A percentile compares a stretch with the other conserved stretches of the same genome.
phyloP scores from a whole-genome alignment of 1,140 invertebrate species.

The Apis cerana region DNA sequence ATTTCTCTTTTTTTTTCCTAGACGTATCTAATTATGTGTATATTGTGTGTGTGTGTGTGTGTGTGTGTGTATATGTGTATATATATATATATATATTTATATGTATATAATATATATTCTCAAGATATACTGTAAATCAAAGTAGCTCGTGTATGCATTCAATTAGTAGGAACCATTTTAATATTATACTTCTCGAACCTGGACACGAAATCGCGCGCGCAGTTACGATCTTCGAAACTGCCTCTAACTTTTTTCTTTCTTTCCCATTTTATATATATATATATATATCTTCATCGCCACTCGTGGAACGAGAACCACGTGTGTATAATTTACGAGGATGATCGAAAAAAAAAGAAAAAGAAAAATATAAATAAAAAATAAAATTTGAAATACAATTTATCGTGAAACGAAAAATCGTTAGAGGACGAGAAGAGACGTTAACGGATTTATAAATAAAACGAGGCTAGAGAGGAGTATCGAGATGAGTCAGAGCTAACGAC shows the following conservation, averaged over 20 bases:
- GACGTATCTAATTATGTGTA: slow-evolving; percentile 60
- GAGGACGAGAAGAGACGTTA: background rate
- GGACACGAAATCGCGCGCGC: slow-evolving; percentile 34
- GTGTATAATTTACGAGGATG: background rate
- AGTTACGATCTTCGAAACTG: background rate
- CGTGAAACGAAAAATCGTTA: too few relatives aligned
- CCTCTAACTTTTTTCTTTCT: background rate
- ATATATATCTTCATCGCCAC: background rate
- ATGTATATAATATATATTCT: background rate
- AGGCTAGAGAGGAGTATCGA: background rate
- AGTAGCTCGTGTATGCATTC: slow-evolving; percentile 60
- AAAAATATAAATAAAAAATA: background rate
- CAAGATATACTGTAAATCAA: slow-evolving; percentile 50
- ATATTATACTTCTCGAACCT: slow-evolving; percentile 62
- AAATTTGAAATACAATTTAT: background rate
- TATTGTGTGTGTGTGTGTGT: slow-evolving; percentile 31
- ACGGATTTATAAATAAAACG: background rate
- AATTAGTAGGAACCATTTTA: slow-evolving; percentile 78
- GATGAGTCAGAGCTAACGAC: slow-evolving; percentile 14
- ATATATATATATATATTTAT: slow-evolving; percentile 3
- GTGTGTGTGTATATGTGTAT: background rate
- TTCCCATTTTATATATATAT: background rate
- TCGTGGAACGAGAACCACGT: slow-evolving; percentile 14
- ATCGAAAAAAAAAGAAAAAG: too few relatives aligned
- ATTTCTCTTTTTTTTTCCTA: slow-evolving; percentile 49